Percentiles rank a stretch among this genome's conserved stretches.
Conservation (phyloP, 2,113 vertebrate genomes). For the Ailurus styani region DNA sequence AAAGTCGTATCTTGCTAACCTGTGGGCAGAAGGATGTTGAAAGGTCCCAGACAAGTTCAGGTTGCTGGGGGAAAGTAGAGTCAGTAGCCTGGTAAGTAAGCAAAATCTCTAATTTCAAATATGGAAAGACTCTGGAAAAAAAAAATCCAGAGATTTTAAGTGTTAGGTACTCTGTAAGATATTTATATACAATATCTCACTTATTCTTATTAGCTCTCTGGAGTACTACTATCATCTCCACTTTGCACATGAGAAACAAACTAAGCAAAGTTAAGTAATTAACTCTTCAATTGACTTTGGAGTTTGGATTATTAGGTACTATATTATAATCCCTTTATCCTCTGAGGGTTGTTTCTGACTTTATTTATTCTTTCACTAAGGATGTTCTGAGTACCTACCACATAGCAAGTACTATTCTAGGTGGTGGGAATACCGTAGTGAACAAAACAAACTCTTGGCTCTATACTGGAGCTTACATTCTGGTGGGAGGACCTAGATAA, state of each 20-base stretch:
- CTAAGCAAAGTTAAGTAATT: background rate
- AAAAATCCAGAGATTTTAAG: background rate
- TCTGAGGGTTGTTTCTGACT: background rate
- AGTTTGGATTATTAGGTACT: background rate
- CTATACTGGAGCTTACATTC: background rate
- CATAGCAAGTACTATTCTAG: background rate
- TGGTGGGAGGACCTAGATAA: background rate
- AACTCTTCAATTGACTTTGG: background rate
- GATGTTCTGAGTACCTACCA: background rate
- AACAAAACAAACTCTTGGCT: background rate
- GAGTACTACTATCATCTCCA: background rate
- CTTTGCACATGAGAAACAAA: conserved; percentile 25
- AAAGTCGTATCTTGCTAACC: background rate
- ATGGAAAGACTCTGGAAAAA: background rate
- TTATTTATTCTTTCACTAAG: background rate
- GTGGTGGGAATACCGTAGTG: background rate
- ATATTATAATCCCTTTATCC: background rate
- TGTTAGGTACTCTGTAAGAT: background rate
- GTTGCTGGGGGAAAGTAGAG: background rate
- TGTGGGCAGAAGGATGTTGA: background rate
- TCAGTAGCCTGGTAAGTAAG: conserved; percentile 10
- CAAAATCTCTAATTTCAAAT: background rate
- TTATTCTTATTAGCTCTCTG: background rate
- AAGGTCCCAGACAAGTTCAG: background rate
- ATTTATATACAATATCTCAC: background rate